A percentile compares a stretch with the other conserved stretches of the same genome.
These are phyloP conservation scores for Alentia gelatinosa DNA, from an alignment of 2,888 invertebrate genomes.

Conservation along the genomic window DNA sequence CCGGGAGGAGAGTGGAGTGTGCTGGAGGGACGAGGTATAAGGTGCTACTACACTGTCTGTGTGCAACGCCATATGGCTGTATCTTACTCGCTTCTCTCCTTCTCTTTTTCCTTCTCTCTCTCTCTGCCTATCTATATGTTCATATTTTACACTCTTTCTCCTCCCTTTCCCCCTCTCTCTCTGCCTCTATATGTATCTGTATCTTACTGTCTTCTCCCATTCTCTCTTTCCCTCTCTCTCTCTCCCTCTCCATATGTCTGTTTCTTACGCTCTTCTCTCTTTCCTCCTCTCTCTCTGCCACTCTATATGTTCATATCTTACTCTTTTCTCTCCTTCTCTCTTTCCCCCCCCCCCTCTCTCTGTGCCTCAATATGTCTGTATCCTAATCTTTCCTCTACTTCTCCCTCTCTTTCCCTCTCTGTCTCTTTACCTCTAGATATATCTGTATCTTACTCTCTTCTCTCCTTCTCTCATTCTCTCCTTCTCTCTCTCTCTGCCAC, in stretches of 20 bases:
- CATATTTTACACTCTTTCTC: neutral
- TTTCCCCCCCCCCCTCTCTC: too few relatives aligned
- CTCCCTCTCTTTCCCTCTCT: too few relatives aligned
- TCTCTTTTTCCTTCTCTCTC: neutral
- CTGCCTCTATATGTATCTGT: neutral
- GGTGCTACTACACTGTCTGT: neutral
- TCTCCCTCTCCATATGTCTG: too few relatives aligned
- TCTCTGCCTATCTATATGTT: too few relatives aligned
- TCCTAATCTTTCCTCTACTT: too few relatives aligned
- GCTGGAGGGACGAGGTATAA: neutral
- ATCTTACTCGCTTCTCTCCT: too few relatives aligned
- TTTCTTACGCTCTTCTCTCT: neutral
- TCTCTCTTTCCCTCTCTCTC: neutral
- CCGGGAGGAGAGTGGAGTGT: too few relatives aligned
- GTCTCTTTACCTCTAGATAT: too few relatives aligned
- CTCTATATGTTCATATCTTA: too few relatives aligned
- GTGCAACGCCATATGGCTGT: neutral
- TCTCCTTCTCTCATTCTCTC: neutral
- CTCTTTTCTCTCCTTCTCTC: too few relatives aligned
- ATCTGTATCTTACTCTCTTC: too few relatives aligned
- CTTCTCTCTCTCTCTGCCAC: neutral
- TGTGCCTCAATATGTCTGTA: too few relatives aligned
- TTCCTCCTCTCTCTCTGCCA: neutral
- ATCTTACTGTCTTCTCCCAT: neutral
- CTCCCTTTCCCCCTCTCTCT: conserved; percentile 10